These are phyloP conservation scores for Agonum fuliginosum DNA, from an alignment of 2,888 invertebrate species.

Conservation along the genomic window DNA sequence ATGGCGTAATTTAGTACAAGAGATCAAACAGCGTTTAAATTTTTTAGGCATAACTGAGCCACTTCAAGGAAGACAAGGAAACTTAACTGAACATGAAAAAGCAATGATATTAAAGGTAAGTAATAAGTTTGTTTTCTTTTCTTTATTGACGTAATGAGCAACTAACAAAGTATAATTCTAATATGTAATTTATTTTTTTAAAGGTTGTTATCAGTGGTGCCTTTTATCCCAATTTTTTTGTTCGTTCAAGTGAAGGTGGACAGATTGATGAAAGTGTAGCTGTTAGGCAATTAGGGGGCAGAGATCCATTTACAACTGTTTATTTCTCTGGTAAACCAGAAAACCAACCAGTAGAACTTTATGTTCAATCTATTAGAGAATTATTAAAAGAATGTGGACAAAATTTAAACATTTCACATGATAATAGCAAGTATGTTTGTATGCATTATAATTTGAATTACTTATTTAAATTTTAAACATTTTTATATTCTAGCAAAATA, in stretches of 20 bases:
- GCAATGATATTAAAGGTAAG: slow-evolving; percentile 80
- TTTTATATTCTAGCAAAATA: slow-evolving; percentile 77
- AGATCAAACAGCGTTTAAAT: slow-evolving; percentile 80
- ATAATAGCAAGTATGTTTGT: slow-evolving; percentile 73
- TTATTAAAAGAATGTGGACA: slow-evolving; percentile 74
- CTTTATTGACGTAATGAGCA: no score
- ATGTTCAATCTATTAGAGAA: slow-evolving; percentile 79
- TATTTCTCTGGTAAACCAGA: slow-evolving; percentile 78
- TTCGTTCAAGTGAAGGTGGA: slow-evolving; percentile 74
- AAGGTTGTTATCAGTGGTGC: slow-evolving; percentile 89
- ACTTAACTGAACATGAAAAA: slow-evolving; percentile 74
- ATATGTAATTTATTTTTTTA: slow-evolving; percentile 61
- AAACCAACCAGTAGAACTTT: slow-evolving; percentile 82
- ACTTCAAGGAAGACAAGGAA: slow-evolving; percentile 71
- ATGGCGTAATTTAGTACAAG: slow-evolving; percentile 82
- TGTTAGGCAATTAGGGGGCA: slow-evolving; percentile 80
- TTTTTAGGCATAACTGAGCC: slow-evolving; percentile 77
- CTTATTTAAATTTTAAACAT: slow-evolving; percentile 68
- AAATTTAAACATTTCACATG: slow-evolving; percentile 75
- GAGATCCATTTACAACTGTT: slow-evolving; percentile 86
- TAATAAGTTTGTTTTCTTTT: neutral
- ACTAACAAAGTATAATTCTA: no score
- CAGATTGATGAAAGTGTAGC: slow-evolving; percentile 80
- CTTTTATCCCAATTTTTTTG: slow-evolving; percentile 95
- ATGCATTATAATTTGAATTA: slow-evolving; percentile 50